These are phyloP conservation scores for Sternotherus odoratus DNA, from an alignment of 2,797 vertebrate genomes.

Conservation along the genomic window DNA sequence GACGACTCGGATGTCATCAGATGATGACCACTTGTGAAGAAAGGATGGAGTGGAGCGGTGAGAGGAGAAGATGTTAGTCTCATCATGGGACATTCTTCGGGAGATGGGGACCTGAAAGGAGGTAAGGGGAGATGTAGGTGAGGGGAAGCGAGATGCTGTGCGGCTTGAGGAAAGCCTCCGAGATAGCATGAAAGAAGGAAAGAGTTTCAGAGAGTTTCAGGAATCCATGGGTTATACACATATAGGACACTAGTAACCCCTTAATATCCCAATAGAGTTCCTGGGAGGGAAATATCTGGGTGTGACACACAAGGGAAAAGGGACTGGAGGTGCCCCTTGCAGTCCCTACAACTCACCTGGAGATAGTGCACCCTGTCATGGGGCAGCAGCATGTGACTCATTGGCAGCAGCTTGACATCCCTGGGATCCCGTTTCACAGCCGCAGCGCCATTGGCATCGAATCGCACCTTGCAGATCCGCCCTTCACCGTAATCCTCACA, in stretches of 20 bases:
- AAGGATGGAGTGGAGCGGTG: conserved; percentile 81
- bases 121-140: neutral
- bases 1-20: conserved; percentile 82
- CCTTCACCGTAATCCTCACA: conserved; percentile 82
- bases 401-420: conserved; percentile 83
- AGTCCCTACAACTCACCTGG: conserved; percentile 73
- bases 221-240: neutral
- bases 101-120: conserved; percentile 81
- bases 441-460: conserved; percentile 82
- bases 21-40: conserved; percentile 87
- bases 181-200: conserved; percentile 16
- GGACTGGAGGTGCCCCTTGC: neutral
- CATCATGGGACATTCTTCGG: conserved; percentile 85
- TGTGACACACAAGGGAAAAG: neutral
- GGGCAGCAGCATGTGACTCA: conserved; percentile 83
- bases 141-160: neutral
- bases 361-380: conserved; percentile 84
- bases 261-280: neutral
- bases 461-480: conserved; percentile 84
- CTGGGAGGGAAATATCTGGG: neutral
- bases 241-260: neutral
- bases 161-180: neutral
- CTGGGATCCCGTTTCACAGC: conserved; percentile 78
- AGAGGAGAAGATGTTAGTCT: conserved; percentile 84
- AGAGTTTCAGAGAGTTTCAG: neutral